A percentile compares a stretch with the other conserved stretches of the same genome.
phyloP scores from a whole-genome alignment of 2,113 vertebrate species.

The Eulemur macaco region DNA sequence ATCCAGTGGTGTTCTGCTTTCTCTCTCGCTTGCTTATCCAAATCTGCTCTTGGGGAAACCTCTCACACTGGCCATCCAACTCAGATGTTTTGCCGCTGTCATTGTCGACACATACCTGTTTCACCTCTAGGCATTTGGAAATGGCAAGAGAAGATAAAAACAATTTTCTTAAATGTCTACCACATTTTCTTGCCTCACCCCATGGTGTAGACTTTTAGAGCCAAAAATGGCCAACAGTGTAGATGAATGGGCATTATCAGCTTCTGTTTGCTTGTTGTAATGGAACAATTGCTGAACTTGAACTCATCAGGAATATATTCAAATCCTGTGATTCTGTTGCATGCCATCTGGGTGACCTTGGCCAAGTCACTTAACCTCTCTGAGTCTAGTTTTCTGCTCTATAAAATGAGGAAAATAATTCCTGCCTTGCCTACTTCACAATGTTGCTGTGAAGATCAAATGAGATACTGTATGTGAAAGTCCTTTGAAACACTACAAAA shows the following conservation, averaged over 20 bases:
- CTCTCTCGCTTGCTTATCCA: neutral
- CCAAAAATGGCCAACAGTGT: neutral
- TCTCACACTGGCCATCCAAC: neutral
- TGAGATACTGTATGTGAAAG: slow-evolving; percentile 62
- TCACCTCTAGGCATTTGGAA: slow-evolving; percentile 44
- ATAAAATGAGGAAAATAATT: slow-evolving; percentile 68
- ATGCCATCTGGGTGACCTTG: slow-evolving; percentile 67
- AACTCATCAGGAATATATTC: slow-evolving; percentile 57
- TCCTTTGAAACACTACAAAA: slow-evolving; percentile 75
- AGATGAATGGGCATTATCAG: neutral
- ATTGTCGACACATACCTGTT: slow-evolving; percentile 32
- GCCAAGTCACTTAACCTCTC: slow-evolving; percentile 75
- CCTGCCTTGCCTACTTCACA: slow-evolving; percentile 59
- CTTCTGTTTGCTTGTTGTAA: slow-evolving; percentile 41
- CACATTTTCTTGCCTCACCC: slow-evolving; percentile 5
- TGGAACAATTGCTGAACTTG: slow-evolving; percentile 20
- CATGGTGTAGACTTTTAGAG: neutral
- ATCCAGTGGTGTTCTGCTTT: neutral
- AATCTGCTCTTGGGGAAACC: slow-evolving; percentile 4
- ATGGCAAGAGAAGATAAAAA: slow-evolving; percentile 35
- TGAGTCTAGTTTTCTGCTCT: slow-evolving; percentile 60
- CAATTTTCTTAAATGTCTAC: slow-evolving; percentile 24
- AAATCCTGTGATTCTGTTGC: slow-evolving; percentile 48
- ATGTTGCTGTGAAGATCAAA: slow-evolving; percentile 72
- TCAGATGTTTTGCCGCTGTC: slow-evolving; percentile 9